These are phyloP conservation scores for Thalassoma bifasciatum DNA, from an alignment of 2,113 vertebrate genomes.

Conservation along the genomic window DNA sequence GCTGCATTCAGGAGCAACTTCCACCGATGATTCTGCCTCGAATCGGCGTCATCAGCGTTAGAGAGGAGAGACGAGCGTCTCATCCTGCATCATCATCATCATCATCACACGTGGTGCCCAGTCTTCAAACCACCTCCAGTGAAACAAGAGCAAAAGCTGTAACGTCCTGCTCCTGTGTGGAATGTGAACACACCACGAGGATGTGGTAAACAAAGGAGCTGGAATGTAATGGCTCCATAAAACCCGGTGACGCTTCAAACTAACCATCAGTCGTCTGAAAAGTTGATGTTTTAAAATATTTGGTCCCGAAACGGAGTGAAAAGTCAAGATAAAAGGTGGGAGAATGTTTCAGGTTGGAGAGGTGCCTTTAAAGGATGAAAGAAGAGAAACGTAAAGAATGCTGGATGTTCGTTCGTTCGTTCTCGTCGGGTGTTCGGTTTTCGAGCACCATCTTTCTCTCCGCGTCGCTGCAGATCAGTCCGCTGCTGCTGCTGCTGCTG, in stretches of 20 bases:
- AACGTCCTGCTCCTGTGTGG: constrained; percentile 47
- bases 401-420: constrained; percentile 61
- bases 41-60: neutral
- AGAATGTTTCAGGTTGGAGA: constrained; percentile 40
- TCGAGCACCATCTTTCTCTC: constrained; percentile 15
- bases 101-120: neutral
- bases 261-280: constrained; percentile 36
- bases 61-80: constrained; percentile 29
- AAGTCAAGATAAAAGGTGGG: constrained; percentile 43
- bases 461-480: constrained; percentile 15
- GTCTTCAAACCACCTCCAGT: neutral
- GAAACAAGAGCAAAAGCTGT: constrained; percentile 40
- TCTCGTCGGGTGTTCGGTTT: constrained; percentile 25
- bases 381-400: constrained; percentile 48
- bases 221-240: constrained; percentile 58
- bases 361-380: constrained; percentile 59
- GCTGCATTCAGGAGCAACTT: constrained; percentile 37
- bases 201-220: constrained; percentile 56
- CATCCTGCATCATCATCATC: neutral
- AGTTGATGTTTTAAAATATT: constrained; percentile 54
- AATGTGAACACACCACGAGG: constrained; percentile 66
- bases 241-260: constrained; percentile 31
- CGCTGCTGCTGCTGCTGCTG: constrained; percentile 44
- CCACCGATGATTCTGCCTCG: neutral
- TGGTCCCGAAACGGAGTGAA: constrained; percentile 70